phyloP scores from a whole-genome alignment of 2,888 invertebrate genomes.

The Tineola bisselliella region DNA sequence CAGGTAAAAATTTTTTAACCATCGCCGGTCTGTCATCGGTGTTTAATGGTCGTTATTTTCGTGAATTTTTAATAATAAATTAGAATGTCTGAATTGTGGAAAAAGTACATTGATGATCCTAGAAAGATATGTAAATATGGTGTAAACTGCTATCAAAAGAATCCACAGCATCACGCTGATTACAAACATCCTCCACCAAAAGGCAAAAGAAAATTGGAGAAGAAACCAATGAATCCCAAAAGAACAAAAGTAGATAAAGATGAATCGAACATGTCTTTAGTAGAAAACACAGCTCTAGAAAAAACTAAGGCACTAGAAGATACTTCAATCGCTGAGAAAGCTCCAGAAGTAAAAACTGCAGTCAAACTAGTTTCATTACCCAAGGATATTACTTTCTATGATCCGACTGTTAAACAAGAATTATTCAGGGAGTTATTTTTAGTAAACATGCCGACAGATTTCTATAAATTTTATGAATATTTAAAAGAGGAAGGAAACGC shows the following conservation, averaged over 20 bases:
- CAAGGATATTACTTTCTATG: conserved; percentile 27
- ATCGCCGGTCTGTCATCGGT: too few species aligned
- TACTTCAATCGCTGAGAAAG: background rate
- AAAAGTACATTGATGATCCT: conserved; percentile 39
- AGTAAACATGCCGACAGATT: conserved; percentile 89
- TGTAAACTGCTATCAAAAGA: conserved; percentile 82
- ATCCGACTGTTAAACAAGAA: conserved; percentile 45
- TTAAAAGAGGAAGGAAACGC: conserved; percentile 68
- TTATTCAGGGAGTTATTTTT: conserved; percentile 79
- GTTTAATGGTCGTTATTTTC: too few species aligned
- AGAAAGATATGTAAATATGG: conserved; percentile 81
- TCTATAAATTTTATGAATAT: conserved; percentile 85
- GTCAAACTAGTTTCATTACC: background rate
- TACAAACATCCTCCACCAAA: conserved; percentile 77
- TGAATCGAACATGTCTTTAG: background rate
- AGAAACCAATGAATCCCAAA: conserved; percentile 21
- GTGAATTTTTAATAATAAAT: too few species aligned
- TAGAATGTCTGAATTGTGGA: conserved; percentile 48
- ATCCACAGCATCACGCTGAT: conserved; percentile 75
- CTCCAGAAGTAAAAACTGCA: background rate
- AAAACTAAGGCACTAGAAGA: background rate
- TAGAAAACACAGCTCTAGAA: background rate
- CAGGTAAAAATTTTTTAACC: too few species aligned
- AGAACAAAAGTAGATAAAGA: conserved; percentile 30
- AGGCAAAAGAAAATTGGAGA: conserved; percentile 27